Conservation (phyloP, 2,888 invertebrate genomes). For the Cotesia congregata region DNA sequence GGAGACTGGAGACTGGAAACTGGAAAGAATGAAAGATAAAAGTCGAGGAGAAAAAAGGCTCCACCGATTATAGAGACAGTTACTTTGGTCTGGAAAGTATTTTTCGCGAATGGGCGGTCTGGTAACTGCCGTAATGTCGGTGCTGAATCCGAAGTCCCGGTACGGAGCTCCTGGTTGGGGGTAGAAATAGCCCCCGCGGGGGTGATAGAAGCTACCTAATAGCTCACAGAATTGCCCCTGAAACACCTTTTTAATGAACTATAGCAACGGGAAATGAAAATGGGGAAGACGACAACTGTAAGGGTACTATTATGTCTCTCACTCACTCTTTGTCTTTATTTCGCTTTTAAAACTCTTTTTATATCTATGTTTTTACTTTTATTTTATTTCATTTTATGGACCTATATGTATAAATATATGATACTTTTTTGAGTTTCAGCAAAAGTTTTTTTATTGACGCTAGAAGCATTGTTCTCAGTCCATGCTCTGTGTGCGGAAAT, state of each 20-base stretch:
- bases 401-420: constrained; percentile 3
- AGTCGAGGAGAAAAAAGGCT: constrained; percentile 20
- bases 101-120: constrained; percentile 56
- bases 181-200: constrained; percentile 72
- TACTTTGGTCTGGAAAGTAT: constrained; percentile 43
- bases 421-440: constrained; percentile 19
- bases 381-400: constrained; percentile 5
- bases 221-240: constrained; percentile 79
- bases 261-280: constrained; percentile 73
- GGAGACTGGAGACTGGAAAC: not conserved
- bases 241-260: constrained; percentile 84
- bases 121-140: constrained; percentile 63
- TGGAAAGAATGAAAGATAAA: constrained; percentile 13
- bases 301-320: not conserved
- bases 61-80: constrained; percentile 37
- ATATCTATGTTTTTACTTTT: not conserved
- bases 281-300: constrained; percentile 64
- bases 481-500: constrained; percentile 39
- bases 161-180: constrained; percentile 45
- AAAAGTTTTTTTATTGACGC: constrained; percentile 43
- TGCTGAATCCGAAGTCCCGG: constrained; percentile 60
- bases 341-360: constrained; percentile 3
- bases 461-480: constrained; percentile 38
- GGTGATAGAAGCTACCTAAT: constrained; percentile 76
- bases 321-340: not conserved